Percentiles rank a stretch among this genome's conserved stretches.
Conservation (phyloP, 1,140 invertebrate genomes). For the Brachionus angularis region DNA sequence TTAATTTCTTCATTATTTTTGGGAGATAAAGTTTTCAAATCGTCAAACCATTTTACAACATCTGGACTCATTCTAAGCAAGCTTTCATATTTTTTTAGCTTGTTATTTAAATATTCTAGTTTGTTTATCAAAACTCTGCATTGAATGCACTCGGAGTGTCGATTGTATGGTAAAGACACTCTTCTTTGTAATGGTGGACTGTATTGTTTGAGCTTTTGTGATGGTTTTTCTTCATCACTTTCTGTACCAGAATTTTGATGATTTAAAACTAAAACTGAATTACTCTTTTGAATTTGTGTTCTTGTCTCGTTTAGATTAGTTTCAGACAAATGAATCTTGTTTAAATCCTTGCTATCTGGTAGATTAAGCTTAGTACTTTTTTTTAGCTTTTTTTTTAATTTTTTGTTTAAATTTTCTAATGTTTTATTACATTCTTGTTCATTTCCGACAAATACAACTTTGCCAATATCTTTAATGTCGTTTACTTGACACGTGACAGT, state of each 20-base stretch:
- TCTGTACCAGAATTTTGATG: too few relatives aligned
- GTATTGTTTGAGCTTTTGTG: too few relatives aligned
- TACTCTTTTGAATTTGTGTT: too few relatives aligned
- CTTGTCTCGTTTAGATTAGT: too few relatives aligned
- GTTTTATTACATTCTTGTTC: constrained; percentile 28
- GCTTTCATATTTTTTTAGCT: neutral
- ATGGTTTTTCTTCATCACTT: too few relatives aligned
- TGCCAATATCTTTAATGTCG: constrained; percentile 19
- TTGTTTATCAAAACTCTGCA: neutral
- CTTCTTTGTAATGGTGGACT: too few relatives aligned
- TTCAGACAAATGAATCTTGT: too few relatives aligned
- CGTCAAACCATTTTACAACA: constrained; percentile 17
- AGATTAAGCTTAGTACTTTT: constrained; percentile 17
- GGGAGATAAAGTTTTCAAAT: neutral
- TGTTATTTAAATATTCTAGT: neutral
- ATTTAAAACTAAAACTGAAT: too few relatives aligned
- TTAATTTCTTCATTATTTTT: too few relatives aligned
- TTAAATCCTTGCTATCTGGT: constrained; percentile 4
- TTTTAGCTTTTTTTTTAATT: neutral
- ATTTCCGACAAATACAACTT: constrained; percentile 15
- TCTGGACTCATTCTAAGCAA: neutral
- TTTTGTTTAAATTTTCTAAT: neutral
- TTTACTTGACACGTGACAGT: constrained; percentile 25
- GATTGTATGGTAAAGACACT: too few relatives aligned
- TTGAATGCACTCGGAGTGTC: neutral